Conservation (phyloP, 2,888 invertebrate species). For the Xestoiulus laeticollis region DNA sequence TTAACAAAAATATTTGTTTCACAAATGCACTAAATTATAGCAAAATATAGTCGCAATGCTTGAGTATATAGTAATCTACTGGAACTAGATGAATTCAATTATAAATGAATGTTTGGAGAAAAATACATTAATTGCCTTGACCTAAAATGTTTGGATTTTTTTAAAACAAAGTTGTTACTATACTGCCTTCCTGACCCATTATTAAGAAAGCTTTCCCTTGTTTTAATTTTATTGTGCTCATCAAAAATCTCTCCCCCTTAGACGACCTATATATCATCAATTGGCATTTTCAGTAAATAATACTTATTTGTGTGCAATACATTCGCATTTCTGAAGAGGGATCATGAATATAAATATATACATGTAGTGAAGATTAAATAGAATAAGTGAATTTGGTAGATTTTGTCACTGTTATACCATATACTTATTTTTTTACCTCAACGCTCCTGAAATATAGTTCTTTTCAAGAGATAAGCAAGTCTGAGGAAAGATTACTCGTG, state of each 20-base stretch:
- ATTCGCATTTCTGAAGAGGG: not conserved
- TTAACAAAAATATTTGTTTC: not conserved
- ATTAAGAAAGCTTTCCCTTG: constrained; percentile 26
- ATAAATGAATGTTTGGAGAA: constrained; percentile 4
- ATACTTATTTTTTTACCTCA: not conserved
- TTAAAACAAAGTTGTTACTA: not conserved
- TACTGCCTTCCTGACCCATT: constrained; percentile 26
- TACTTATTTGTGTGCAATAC: not conserved
- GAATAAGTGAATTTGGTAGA: not conserved
- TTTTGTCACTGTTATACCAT: not conserved
- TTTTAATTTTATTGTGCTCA: constrained; percentile 6
- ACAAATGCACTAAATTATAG: not conserved
- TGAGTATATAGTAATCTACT: not conserved
- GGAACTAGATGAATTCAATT: constrained; percentile 1
- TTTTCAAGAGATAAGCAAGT: not conserved
- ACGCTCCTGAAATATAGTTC: not conserved
- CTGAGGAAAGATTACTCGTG: not conserved
- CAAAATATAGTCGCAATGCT: not conserved
- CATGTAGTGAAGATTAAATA: not conserved
- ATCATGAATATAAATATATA: not conserved
- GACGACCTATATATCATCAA: constrained; percentile 9
- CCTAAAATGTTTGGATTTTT: not conserved
- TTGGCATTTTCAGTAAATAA: not conserved
- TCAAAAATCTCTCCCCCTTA: not conserved
- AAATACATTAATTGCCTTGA: not conserved